phyloP scores from a whole-genome alignment of 2,797 vertebrate genomes.

The Delichon dasypus region DNA sequence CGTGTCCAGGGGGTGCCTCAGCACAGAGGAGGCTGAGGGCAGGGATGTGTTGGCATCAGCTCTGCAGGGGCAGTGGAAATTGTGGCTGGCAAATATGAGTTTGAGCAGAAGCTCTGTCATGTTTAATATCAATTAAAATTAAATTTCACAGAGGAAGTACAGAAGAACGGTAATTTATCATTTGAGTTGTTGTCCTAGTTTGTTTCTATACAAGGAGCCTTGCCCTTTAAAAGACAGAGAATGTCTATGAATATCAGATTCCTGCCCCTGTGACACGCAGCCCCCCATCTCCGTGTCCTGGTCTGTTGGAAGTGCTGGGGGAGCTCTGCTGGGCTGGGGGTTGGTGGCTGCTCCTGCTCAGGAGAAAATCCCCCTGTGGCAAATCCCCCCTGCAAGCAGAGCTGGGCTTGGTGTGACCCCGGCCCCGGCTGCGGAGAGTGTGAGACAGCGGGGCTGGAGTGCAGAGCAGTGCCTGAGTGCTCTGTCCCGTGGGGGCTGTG shows the following conservation, averaged over 20 bases:
- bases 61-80: background rate
- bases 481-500: background rate
- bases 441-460: fast-evolving
- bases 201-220: background rate
- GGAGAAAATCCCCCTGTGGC: fast-evolving
- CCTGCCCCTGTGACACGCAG: background rate
- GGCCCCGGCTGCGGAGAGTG: background rate
- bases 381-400: no score
- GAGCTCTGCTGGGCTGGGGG: background rate
- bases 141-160: constrained; percentile 9
- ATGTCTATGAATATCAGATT: constrained; percentile 37
- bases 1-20: fast-evolving
- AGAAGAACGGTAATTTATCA: constrained; percentile 15
- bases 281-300: background rate
- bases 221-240: constrained; percentile 36
- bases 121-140: constrained; percentile 35
- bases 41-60: background rate
- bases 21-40: background rate
- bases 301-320: fast-evolving
- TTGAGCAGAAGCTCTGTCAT: constrained; percentile 8
- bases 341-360: background rate
- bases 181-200: background rate
- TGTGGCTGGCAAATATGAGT: background rate
- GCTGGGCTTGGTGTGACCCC: background rate
- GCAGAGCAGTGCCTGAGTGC: background rate